These are phyloP conservation scores for Microctonus aethiopoides DNA, from an alignment of 2,888 invertebrate species.

Conservation along the genomic window DNA sequence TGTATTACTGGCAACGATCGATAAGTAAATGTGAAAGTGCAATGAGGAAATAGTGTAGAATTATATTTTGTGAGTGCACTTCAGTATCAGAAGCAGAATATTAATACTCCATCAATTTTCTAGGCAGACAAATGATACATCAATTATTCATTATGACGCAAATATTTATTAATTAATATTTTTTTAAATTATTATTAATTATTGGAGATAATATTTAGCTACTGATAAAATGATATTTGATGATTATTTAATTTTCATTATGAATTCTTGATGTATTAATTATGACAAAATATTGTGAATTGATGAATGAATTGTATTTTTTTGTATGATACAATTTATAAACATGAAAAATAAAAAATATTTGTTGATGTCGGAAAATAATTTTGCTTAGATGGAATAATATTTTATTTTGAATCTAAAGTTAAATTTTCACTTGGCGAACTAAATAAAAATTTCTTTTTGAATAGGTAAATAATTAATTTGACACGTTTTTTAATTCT, in stretches of 20 bases:
- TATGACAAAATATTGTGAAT: not conserved
- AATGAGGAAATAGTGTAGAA: not conserved
- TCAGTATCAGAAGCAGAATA: not conserved
- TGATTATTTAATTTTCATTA: not conserved
- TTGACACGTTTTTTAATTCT: no score
- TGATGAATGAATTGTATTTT: not conserved
- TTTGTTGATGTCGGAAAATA: no score
- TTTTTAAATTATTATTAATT: not conserved
- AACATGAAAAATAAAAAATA: no score
- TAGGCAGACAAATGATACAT: not conserved
- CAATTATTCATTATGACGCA: not conserved
- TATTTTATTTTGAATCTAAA: no score
- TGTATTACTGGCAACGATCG: not conserved
- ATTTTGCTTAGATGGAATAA: no score
- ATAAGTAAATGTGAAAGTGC: slow-evolving; percentile 1
- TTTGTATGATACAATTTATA: no score
- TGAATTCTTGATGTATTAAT: not conserved
- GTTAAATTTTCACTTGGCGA: no score
- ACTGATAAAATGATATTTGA: not conserved
- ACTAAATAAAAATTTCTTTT: no score
- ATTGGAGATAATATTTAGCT: no score
- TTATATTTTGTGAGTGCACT: not conserved
- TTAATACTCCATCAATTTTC: not conserved
- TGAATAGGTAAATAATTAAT: no score
- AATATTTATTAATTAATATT: not conserved